Base-by-base conservation (phyloP, 2,888 invertebrate species). In the Drosophila subsilvestris region DNA sequence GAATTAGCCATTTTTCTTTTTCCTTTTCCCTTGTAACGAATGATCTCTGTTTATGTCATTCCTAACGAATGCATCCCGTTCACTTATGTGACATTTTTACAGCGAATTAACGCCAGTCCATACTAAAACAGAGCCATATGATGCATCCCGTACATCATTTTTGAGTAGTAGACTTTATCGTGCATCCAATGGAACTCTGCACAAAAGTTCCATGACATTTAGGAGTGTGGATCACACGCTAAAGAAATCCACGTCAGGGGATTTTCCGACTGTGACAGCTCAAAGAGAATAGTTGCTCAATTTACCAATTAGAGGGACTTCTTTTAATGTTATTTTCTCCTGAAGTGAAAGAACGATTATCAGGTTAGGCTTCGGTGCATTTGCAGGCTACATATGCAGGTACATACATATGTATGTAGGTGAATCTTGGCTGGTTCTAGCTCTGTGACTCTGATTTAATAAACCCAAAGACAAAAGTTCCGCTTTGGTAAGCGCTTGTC, bases 311-410 rank as follows among this genome's bases (percentile, higher is more conserved):
- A 65, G 29, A 54, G 47, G 27, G 37, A 27, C 12, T 12, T 10
- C 2, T 2, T 7, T 7, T 22, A n/a, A 37, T 22, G 18, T 7
- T 10, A 2, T 25, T 12, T 47, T 25, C 8, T 20, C 10, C 32
- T 37, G 47, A 37, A 65, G 14, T 50, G 29, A 50, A 18, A 32
- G 50, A 63, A 53, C 17, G 12, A 42, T 48, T 47, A 51, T 18
- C 48, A 32, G 48, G 42, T 42, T 32, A 55, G 68, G 66, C 66
- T 49, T 66, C 68, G 66, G 48, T 66, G 66, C 29, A 55, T 56
- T 49, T 56, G 48, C 14, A n/a, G 37, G 37, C 14, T 37, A 37
- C 37, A 37, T 1, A 37, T 7, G 14, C 32, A 5, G 4, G 12
- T 32, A 5, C 25, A 6, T 25, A 22, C 2, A 2, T 22, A 20